These are phyloP conservation scores for Rhinogobio ventralis DNA, from an alignment of 2,797 vertebrate genomes.

Conservation along the genomic window DNA sequence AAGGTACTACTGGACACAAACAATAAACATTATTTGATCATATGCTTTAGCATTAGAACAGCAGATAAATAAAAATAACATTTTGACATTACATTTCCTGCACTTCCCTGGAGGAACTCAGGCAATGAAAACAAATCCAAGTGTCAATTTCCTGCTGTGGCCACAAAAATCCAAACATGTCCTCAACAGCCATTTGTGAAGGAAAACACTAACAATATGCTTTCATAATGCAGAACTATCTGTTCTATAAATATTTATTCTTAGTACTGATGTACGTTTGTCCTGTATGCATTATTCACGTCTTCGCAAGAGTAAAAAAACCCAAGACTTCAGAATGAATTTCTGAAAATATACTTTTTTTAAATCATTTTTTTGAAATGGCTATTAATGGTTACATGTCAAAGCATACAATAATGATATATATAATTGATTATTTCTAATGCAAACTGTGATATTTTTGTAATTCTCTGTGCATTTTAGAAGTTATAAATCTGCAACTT, in stretches of 20 bases:
- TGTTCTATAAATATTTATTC: neutral
- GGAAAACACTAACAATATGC: neutral
- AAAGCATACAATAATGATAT: neutral
- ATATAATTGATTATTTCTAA: neutral
- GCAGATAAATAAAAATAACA: neutral
- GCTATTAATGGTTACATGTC: neutral
- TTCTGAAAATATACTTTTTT: slow-evolving; percentile 7
- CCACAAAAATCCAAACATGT: neutral
- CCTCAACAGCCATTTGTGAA: neutral
- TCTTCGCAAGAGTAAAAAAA: neutral
- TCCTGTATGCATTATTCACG: neutral
- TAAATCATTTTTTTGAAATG: neutral
- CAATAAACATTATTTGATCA: neutral
- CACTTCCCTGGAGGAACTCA: neutral
- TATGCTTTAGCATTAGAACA: neutral
- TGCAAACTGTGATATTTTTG: neutral
- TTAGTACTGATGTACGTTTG: neutral
- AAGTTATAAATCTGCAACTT: neutral
- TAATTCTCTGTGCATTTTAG: neutral
- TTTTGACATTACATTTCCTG: neutral
- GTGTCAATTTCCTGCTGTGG: slow-evolving; percentile 2
- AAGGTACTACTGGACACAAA: neutral
- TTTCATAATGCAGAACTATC: neutral
- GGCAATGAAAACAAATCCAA: slow-evolving; percentile 19
- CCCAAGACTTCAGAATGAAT: neutral